Evolutionary conservation across 2,113 vertebrate genomes (phyloP).

Genomic region (Thunnus maccoyii): DNA sequence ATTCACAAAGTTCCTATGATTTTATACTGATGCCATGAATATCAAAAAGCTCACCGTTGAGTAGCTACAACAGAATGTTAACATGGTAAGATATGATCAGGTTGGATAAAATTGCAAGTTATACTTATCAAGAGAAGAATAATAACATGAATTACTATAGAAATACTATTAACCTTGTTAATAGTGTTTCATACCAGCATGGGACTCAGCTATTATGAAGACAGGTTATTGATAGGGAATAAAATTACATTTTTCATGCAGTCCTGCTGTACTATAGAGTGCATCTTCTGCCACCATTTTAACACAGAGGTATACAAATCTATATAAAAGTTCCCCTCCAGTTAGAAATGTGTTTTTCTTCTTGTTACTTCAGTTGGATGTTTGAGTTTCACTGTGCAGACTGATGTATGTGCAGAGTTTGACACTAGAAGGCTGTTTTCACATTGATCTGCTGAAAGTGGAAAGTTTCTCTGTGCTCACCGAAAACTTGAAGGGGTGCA

Average conservation of each 20-base stretch:
- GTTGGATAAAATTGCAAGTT: too few species aligned
- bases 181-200: neutral
- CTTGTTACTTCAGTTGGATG: too few species aligned
- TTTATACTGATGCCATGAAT: neutral
- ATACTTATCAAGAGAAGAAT: neutral
- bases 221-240: constrained; percentile 13
- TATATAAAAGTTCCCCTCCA: neutral
- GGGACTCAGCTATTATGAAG: neutral
- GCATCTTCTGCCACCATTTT: neutral
- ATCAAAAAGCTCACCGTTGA: neutral
- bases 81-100: too few species aligned
- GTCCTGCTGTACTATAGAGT: constrained; percentile 4
- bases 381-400: too few species aligned
- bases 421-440: too few species aligned
- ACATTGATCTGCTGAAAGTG: too few species aligned
- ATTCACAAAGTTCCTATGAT: too few species aligned
- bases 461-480: too few species aligned
- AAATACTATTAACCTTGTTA: neutral
- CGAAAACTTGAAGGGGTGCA: too few species aligned
- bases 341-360: too few species aligned
- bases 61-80: neutral
- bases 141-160: neutral
- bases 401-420: too few species aligned
- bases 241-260: neutral
- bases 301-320: constrained; percentile 7